Evolutionary conservation across 2,113 vertebrate genomes (phyloP).

Genomic region (Rhabdornis inornatus): DNA sequence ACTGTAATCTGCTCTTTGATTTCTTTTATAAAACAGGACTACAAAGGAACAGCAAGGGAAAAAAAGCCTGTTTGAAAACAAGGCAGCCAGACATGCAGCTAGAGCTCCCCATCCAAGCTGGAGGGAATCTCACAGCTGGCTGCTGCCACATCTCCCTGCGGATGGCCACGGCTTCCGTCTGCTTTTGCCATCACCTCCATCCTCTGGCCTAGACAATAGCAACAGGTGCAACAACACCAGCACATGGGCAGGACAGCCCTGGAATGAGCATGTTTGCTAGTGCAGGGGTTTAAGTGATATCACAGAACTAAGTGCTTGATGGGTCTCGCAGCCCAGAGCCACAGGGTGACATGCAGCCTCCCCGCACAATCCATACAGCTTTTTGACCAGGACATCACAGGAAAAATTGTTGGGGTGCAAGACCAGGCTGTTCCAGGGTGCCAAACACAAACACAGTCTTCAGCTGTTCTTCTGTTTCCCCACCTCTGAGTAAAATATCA

Average conservation of each 20-base stretch:
- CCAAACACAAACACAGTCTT: background rate
- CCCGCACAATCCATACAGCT: rapidly evolving
- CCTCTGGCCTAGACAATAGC: background rate
- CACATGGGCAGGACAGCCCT: background rate
- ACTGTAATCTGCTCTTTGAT: background rate
- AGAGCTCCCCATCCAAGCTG: background rate
- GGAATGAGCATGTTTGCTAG: background rate
- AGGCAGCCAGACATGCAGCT: background rate
- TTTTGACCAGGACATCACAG: background rate
- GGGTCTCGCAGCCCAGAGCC: background rate
- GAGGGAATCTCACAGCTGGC: slow-evolving; percentile 18
- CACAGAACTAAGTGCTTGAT: background rate
- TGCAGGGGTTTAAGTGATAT: background rate
- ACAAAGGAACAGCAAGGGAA: background rate
- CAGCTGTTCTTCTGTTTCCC: background rate
- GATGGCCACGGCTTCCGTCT: background rate
- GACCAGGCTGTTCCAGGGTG: background rate
- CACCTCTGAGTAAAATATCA: background rate
- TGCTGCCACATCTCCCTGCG: background rate
- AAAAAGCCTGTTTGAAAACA: background rate
- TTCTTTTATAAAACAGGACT: background rate
- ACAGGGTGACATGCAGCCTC: background rate
- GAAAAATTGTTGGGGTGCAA: background rate
- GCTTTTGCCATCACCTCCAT: slow-evolving; percentile 4
- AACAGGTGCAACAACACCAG: background rate